Base-by-base conservation (phyloP, 1,140 invertebrate genomes). In the Hydropsyche tenuis region DNA sequence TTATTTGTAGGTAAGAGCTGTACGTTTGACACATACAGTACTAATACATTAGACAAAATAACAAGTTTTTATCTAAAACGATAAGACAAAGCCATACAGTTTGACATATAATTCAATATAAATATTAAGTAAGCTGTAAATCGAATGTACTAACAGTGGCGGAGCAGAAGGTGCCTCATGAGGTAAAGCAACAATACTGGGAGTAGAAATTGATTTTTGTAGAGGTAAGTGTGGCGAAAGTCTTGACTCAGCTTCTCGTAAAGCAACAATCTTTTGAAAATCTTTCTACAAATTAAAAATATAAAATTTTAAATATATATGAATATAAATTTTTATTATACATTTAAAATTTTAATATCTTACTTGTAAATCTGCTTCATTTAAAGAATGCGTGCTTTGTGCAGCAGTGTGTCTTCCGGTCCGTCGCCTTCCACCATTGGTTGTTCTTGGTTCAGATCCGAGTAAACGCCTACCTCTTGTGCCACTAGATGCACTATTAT, bases 201-300 rank as follows among this genome's bases (percentile, higher is more conserved):
- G 94, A 23, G 94, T 96, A 11, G 94, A 96, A 74, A 96, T 90
- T 62, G 93, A 95, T 85, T 96, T 96, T 82, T 96, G 94, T 69
- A 96, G 87, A 64, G 93, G 93, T 77, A 95, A 87, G 60, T 92
- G 87, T 75, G 90, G 89, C 66, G 90, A 89, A 76, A 89, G 84
- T 71, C 93, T 85, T 78, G 89, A 85, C 87, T 87, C 86, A 87
- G 82, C 83, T 87, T 89, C 82, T 81, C 87, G 81, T 84, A 75
- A 56, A 80, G 80, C 56, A 80, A 79, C 56, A 48, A 87, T 85
- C 64, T 88, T 85, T 79, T 88, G 84, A 80, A 89, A 89, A 80
- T 89, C 89, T 78, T 86, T 87, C 84, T 88, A 78, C 16, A 79
- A 78, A 46, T 68, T 42, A 78, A 72, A 53, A 30, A 75, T 56